These are phyloP conservation scores for Diarsia dahlii DNA, from an alignment of 2,888 invertebrate species.

Conservation along the genomic window DNA sequence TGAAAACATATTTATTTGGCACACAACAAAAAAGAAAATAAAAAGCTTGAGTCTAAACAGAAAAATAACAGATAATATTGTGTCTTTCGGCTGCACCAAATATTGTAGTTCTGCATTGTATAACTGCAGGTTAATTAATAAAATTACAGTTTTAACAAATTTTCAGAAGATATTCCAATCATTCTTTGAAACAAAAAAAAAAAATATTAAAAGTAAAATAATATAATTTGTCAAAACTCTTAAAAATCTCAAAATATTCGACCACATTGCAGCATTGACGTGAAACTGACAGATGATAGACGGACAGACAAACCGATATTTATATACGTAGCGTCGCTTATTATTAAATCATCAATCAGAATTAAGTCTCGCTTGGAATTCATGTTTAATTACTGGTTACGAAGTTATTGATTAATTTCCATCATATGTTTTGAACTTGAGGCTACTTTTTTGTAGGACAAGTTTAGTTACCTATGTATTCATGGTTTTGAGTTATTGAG, in stretches of 20 bases:
- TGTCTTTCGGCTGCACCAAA: too few species aligned
- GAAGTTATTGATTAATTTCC: conserved; percentile 74
- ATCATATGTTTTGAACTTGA: conserved; percentile 36
- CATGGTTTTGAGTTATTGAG: neutral
- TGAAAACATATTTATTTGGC: too few species aligned
- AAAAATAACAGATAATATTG: too few species aligned
- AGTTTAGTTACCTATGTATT: neutral
- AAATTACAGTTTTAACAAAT: neutral
- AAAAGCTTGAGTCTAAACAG: too few species aligned
- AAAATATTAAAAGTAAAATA: neutral
- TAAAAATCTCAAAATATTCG: conserved; percentile 24
- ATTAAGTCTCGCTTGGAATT: conserved; percentile 69
- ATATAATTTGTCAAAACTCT: neutral
- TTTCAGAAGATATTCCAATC: neutral
- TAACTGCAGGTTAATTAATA: neutral
- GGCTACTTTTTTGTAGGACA: conserved; percentile 18
- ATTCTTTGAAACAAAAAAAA: neutral
- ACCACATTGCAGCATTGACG: conserved; percentile 55
- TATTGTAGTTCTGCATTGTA: too few species aligned
- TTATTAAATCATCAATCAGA: conserved; percentile 85
- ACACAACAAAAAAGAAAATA: too few species aligned
- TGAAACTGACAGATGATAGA: conserved; percentile 65
- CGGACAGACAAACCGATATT: conserved; percentile 71
- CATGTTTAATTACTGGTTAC: conserved; percentile 74
- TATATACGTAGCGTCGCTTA: conserved; percentile 73